Percentiles rank a stretch among this genome's conserved stretches.
Evolutionary conservation across 2,888 invertebrate genomes (phyloP).

Genomic region (Callimorpha dominula): DNA sequence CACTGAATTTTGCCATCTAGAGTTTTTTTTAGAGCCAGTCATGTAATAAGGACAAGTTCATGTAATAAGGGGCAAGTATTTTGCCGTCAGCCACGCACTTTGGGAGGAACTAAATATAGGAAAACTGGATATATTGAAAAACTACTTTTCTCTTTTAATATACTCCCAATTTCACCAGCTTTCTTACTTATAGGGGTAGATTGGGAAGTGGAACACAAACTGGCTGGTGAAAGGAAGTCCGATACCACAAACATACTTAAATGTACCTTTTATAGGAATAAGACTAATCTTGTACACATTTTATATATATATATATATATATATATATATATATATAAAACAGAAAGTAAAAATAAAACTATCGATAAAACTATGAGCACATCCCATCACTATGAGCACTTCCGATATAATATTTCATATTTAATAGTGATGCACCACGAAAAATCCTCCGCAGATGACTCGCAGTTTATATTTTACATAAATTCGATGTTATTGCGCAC

Average conservation of each 20-base stretch:
- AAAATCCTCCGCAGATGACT: constrained; percentile 74
- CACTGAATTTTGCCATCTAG: no score
- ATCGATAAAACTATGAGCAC: constrained; percentile 35
- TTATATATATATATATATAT: no score
- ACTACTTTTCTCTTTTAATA: not conserved
- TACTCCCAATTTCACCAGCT: not conserved
- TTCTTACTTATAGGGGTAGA: not conserved
- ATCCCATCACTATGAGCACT: constrained; percentile 60
- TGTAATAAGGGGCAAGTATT: no score
- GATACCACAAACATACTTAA: not conserved
- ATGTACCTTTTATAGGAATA: not conserved
- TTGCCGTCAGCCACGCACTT: no score
- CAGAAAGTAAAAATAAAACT: constrained; percentile 8
- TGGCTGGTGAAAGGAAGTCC: no score
- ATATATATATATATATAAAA: no score
- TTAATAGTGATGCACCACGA: constrained; percentile 78
- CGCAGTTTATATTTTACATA: constrained; percentile 56
- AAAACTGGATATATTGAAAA: not conserved
- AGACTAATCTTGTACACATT: not conserved
- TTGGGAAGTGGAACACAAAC: no score
- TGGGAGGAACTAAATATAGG: no score
- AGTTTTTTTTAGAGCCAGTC: no score
- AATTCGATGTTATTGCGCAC: constrained; percentile 46
- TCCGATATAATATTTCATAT: constrained; percentile 81
- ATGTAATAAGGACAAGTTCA: no score